These are phyloP conservation scores for Galaxea fascicularis DNA, from an alignment of 92 coral and sea anemone species.

Conservation along the genomic window DNA sequence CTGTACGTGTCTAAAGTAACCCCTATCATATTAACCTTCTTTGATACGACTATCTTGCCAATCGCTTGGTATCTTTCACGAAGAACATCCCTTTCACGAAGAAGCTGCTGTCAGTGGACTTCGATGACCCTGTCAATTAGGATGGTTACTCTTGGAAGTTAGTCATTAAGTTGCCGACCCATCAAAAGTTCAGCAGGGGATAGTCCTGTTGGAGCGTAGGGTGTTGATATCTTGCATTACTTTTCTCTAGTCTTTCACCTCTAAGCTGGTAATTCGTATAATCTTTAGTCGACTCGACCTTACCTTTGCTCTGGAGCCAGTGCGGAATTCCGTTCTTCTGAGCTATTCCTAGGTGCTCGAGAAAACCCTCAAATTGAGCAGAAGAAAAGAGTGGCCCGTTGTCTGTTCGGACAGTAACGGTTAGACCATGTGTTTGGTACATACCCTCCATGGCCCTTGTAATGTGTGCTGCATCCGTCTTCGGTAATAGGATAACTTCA, in stretches of 20 bases:
- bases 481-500: slow-evolving; percentile 68
- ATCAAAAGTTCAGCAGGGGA: slow-evolving; percentile 38
- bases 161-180: slow-evolving; percentile 43
- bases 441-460: slow-evolving; percentile 62
- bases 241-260: slow-evolving; percentile 50
- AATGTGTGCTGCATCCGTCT: slow-evolving; percentile 63
- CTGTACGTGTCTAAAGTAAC: too few relatives aligned
- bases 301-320: slow-evolving; percentile 60
- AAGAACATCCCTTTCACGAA: slow-evolving; percentile 43
- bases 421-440: slow-evolving; percentile 75
- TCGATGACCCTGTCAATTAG: slow-evolving; percentile 45
- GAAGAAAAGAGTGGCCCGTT: slow-evolving; percentile 55
- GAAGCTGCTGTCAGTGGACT: slow-evolving; percentile 52
- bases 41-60: too few relatives aligned
- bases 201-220: slow-evolving; percentile 28
- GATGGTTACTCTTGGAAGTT: slow-evolving; percentile 17
- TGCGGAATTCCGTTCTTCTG: slow-evolving; percentile 67
- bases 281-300: slow-evolving; percentile 54
- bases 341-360: slow-evolving; percentile 51
- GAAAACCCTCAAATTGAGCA: slow-evolving; percentile 23
- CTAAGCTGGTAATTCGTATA: slow-evolving; percentile 31
- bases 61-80: not conserved
- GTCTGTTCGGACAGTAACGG: slow-evolving; percentile 55
- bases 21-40: too few relatives aligned
- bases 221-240: slow-evolving; percentile 45